Percentiles rank a stretch among this genome's conserved stretches.
These are phyloP conservation scores for Caenorhabditis wallacei DNA, from an alignment of 2,888 invertebrate species.

Conservation along the genomic window DNA sequence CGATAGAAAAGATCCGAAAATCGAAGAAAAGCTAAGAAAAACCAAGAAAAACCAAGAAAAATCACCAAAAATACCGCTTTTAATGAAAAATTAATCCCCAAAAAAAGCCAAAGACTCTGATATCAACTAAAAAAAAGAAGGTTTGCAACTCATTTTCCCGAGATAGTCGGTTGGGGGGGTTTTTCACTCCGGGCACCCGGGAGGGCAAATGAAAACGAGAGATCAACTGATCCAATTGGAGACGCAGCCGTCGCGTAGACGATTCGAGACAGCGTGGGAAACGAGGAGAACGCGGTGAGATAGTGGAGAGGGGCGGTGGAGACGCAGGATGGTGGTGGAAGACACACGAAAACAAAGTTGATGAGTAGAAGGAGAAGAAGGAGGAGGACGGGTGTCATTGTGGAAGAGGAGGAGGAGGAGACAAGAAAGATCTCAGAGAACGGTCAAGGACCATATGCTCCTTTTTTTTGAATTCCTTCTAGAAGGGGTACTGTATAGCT, in stretches of 20 bases:
- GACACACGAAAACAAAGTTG: slow-evolving; percentile 11
- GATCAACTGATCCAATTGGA: background rate
- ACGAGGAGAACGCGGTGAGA: background rate
- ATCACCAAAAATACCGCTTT: background rate
- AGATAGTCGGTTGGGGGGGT: background rate
- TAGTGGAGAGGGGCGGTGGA: background rate
- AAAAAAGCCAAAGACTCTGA: background rate
- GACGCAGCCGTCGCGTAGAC: background rate
- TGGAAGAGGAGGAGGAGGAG: background rate
- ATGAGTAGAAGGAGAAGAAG: slow-evolving; percentile 2
- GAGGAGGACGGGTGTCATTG: background rate
- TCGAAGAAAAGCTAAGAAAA: no score
- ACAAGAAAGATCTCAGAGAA: background rate
- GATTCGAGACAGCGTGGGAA: background rate
- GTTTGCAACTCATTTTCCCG: slow-evolving; percentile 7
- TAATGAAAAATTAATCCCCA: no score
- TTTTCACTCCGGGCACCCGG: background rate
- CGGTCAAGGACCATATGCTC: background rate
- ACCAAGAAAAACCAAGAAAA: background rate
- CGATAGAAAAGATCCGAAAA: no score
- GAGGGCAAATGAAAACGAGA: slow-evolving; percentile 6
- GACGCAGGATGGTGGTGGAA: background rate
- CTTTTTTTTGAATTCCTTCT: background rate
- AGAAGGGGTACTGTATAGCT: no score
- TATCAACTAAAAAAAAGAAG: background rate